Evolutionary conservation across 2,888 invertebrate genomes (phyloP), one percentile per base, ranked within the genome.

Genomic region (Portevinia maculata): DNA sequence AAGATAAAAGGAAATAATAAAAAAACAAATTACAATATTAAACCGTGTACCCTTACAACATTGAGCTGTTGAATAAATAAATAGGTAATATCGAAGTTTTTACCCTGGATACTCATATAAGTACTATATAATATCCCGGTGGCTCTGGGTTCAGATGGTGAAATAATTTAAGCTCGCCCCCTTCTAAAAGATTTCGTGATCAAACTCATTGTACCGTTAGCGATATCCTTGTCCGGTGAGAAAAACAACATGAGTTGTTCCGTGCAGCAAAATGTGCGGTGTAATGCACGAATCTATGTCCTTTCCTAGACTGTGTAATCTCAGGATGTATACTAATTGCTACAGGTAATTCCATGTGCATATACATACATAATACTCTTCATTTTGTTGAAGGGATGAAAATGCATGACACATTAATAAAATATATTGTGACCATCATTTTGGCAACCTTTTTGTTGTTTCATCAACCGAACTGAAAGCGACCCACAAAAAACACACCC

Each of bases 401-500:
- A 52, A 57, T 78, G 78, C 65, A 79, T 74, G 41, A 67, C 74
- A 74, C 53, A 30, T 24, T 7, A 52, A 52, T 65, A 55, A 39
- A 74, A 59, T 52, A 65, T 67, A 41, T 60, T 62, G 53, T n/a
- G 55, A 48, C 62, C 48, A 48, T 41, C 21, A 60, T 76, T 70
- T 59, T 64, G 69, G 74, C 62, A 74, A 74, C 62, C 62, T 69
- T 67, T 69, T 79, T 74, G 79, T 79, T 74, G 74, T 74, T 69
- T 48, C 75, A 69, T 75, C 69, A 79, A 37, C 37, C 37, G 11
- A 62, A 62, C 37, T 41, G 67, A 57, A 73, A 50, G 53, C 48
- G 52, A 52, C 44, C 17, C 50, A 24, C 44, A 15, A 39, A 37
- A 67, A 79, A 74, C 55, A 62, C 24, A 44, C 34, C 19, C 28